Evolutionary conservation across 2,797 vertebrate genomes (phyloP).

Genomic region (Lepilemur ruficaudatus): DNA sequence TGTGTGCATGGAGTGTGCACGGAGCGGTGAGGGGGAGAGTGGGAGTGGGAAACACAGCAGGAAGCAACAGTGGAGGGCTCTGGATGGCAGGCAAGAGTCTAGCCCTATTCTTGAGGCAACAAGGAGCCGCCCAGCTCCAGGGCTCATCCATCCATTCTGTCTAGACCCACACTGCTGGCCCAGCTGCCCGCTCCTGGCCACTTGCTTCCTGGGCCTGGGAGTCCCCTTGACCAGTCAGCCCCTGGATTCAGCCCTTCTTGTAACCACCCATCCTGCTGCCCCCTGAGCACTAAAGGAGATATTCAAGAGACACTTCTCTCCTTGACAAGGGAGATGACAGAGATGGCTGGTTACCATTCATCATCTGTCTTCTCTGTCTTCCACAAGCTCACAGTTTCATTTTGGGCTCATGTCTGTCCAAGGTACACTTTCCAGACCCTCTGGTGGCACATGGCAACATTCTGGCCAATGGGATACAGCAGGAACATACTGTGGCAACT

Average conservation of each 20-base stretch:
- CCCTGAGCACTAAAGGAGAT: not conserved
- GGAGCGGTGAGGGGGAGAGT: not conserved
- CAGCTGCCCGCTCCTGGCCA: not conserved
- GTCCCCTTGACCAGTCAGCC: not conserved
- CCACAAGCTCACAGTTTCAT: not conserved
- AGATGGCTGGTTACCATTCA: not conserved
- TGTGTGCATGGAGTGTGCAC: no score
- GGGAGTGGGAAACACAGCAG: not conserved
- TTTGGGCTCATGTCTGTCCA: not conserved
- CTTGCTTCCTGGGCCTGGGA: not conserved
- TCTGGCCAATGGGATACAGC: not conserved
- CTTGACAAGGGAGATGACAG: not conserved
- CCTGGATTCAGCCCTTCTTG: not conserved
- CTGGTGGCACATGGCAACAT: not conserved
- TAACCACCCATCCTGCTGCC: not conserved
- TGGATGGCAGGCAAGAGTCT: not conserved
- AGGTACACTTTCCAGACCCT: not conserved
- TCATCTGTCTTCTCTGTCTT: not conserved
- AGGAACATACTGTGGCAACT: not conserved
- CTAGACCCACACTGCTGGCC: no score
- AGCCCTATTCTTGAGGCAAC: not conserved
- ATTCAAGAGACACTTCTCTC: not conserved
- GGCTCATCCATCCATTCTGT: no score
- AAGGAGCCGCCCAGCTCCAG: accelerated
- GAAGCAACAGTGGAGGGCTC: not conserved